Conservation (phyloP, 2,113 vertebrate genomes). For the Myiopsitta monachus region DNA sequence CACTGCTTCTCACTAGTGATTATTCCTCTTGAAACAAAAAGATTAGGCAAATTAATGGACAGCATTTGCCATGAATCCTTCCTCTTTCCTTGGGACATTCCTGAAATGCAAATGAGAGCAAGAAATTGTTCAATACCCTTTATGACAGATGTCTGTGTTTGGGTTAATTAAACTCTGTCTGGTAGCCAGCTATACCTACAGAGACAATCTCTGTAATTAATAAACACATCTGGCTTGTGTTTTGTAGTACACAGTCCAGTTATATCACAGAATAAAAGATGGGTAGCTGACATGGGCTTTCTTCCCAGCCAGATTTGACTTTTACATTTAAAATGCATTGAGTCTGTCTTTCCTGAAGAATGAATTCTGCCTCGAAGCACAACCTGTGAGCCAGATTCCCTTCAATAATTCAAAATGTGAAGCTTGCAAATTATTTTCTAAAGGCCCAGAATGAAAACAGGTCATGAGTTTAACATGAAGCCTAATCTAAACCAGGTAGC, state of each 20-base stretch:
- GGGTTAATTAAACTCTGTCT: not conserved
- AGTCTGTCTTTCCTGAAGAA: not conserved
- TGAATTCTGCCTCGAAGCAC: not conserved
- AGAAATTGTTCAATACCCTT: not conserved
- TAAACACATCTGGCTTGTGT: not conserved
- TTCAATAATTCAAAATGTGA: not conserved
- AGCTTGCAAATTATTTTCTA: not conserved
- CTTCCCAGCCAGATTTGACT: not conserved
- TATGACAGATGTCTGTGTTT: not conserved
- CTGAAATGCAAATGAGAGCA: not conserved
- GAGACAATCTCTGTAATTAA: not conserved
- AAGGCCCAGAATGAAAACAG: not conserved
- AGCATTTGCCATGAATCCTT: not conserved
- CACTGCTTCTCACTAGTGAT: not conserved
- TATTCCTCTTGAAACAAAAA: not conserved
- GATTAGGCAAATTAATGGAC: not conserved
- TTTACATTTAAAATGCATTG: not conserved
- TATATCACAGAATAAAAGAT: not conserved
- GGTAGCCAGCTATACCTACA: not conserved
- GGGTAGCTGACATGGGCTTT: not conserved
- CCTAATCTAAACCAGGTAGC: not conserved
- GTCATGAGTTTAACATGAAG: not conserved
- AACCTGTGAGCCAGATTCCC: not conserved
- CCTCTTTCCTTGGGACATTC: not conserved
- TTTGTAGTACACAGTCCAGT: not conserved